Base-by-base conservation (phyloP, 2,888 invertebrate species). In the Neuroscelio doddi region DNA sequence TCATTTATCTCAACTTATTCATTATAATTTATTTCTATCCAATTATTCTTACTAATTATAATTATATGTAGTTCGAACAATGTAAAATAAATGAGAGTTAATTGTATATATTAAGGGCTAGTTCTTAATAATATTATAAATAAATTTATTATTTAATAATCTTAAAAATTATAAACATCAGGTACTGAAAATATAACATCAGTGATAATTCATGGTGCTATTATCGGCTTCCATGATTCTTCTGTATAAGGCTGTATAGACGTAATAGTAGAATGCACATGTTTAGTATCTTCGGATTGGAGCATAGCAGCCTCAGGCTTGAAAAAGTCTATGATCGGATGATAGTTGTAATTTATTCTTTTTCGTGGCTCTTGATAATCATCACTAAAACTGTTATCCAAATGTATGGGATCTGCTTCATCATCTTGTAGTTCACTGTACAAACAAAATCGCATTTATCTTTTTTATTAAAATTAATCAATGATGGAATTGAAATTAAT, bases 281-380 rank as follows among this genome's bases (percentile, higher is more conserved):
- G 46, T 27, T 52, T 24, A 9, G 38, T 41, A 15, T 76, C 71
- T 1, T 76, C 46, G 32, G 81, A 75, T 52, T 84, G 79, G 9
- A 84, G 64, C 82, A 81, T 80, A 42, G 81, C 77, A 9, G 83
- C 82, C 63, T 84, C 82, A 14, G 85, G 82, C 68, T 88, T 90
- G 80, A 93, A 93, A 80, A 92, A 93, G 77, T 93, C 93, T 70
- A 93, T 92, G 42, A 93, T 93, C 1, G 93, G 93, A 83, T 93
- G 93, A 75, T 93, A 93, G 78, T 90, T 92, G 78, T 93, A 93
- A 85, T 93, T 93, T 34, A 93, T 88, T 75, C 90, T 87, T 75
- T 89, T 87, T 12, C 79, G 76, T n/a, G 74, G 73, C 38, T 82
- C 80, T 12, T 81, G 81, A 41, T 81, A 81, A 24, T 84, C 83